Percentiles rank a stretch among this genome's conserved stretches.
Conservation (phyloP, 1,140 invertebrate species). For the Spodoptera frugiperda region DNA sequence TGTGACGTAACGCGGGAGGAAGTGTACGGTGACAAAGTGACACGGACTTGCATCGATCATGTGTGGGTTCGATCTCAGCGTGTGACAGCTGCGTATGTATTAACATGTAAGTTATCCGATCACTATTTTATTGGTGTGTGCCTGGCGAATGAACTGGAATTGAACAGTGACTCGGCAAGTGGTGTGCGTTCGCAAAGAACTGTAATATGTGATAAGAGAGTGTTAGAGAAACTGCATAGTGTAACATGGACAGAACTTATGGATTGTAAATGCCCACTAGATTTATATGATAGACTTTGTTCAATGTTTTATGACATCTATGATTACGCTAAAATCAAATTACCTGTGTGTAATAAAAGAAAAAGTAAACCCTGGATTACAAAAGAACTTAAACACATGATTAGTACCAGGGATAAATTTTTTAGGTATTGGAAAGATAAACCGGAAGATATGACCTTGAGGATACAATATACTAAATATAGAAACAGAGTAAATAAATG, state of each 20-base stretch:
- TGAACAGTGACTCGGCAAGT: too few species aligned
- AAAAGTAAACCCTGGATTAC: conserved; percentile 13
- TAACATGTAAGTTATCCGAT: too few species aligned
- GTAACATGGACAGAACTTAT: background rate
- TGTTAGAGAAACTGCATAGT: background rate
- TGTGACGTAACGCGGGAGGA: conserved; percentile 7
- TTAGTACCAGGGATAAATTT: conserved; percentile 5
- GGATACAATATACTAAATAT: conserved; percentile 49
- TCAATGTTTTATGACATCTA: background rate
- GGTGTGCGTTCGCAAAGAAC: too few species aligned
- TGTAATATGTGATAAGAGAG: background rate
- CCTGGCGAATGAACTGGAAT: too few species aligned
- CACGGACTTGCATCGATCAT: background rate
- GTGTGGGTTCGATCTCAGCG: background rate
- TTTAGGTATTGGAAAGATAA: conserved; percentile 51
- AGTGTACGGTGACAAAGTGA: background rate
- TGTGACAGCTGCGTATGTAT: too few species aligned
- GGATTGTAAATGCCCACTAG: background rate
- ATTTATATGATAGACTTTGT: background rate
- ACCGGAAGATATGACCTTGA: conserved; percentile 46
- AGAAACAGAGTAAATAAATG: conserved; percentile 51
- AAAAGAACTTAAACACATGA: conserved; percentile 2
- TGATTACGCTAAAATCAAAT: background rate
- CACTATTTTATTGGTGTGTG: too few species aligned
- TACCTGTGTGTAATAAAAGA: background rate